Conservation (phyloP, 2,797 vertebrate species). For the Acipenser oxyrinchus region DNA sequence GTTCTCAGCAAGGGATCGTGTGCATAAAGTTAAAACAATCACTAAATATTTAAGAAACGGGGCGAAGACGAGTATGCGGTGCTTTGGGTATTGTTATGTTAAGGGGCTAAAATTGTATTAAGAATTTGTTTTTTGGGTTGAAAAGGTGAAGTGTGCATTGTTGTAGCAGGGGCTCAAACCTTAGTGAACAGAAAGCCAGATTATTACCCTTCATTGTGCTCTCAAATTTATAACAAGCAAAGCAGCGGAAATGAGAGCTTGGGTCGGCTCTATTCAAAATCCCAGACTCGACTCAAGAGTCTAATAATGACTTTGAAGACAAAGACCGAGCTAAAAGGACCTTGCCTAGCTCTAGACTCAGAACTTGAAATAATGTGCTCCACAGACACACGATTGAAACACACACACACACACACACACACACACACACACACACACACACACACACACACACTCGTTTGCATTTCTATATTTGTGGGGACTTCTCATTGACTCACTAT, state of each 20-base stretch:
- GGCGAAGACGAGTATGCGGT: no score
- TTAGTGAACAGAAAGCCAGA: constrained; percentile 5
- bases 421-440: neutral
- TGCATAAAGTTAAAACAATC: no score
- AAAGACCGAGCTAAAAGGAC: neutral
- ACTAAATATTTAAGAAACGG: no score
- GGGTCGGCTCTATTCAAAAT: constrained; percentile 7
- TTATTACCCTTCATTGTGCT: neutral
- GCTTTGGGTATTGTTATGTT: neutral
- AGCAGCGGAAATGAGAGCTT: neutral
- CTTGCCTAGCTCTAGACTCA: neutral
- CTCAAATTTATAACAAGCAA: neutral
- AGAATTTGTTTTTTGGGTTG: neutral
- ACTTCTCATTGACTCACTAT: no score
- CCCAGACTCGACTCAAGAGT: constrained; percentile 3
- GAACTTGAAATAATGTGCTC: neutral
- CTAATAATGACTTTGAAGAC: constrained; percentile 3
- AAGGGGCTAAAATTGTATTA: neutral
- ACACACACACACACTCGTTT: neutral
- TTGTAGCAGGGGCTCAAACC: neutral
- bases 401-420: neutral
- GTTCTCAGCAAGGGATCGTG: no score
- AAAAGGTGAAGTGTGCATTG: constrained; percentile 6
- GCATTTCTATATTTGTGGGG: no score
- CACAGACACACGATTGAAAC: neutral